A percentile compares a stretch with the other conserved stretches of the same genome.
Conservation (phyloP, 2,888 invertebrate genomes). For the Omphaloscelis lunosa region DNA sequence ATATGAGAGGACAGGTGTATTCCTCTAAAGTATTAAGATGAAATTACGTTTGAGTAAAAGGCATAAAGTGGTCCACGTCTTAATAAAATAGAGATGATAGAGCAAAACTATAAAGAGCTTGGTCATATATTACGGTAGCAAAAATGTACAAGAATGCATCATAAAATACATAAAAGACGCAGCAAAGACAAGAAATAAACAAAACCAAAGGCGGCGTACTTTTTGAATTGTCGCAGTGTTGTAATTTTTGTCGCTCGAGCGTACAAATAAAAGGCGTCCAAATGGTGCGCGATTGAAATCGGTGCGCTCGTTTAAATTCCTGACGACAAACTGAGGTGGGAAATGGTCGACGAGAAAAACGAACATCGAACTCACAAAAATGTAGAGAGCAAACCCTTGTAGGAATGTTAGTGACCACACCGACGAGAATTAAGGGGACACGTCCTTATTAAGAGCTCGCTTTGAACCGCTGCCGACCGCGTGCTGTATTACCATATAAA, state of each 20-base stretch:
- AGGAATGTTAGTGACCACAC: constrained; percentile 84
- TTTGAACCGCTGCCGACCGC: constrained; percentile 79
- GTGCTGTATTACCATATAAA: constrained; percentile 81
- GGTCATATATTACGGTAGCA: constrained; percentile 57
- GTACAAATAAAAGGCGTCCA: constrained; percentile 72
- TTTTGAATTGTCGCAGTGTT: constrained; percentile 73
- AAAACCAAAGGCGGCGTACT: constrained; percentile 65
- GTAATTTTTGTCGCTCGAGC: constrained; percentile 77
- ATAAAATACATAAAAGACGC: constrained; percentile 68
- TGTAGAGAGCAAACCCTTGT: constrained; percentile 87
- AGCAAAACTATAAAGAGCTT: constrained; percentile 32
- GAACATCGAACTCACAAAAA: constrained; percentile 81
- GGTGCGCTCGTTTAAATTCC: constrained; percentile 86
- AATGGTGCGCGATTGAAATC: constrained; percentile 79
- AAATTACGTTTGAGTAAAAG: constrained; percentile 18
- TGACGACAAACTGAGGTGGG: constrained; percentile 81
- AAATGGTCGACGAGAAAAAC: constrained; percentile 84
- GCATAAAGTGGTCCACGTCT: constrained; percentile 7
- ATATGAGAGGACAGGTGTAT: constrained; percentile 57
- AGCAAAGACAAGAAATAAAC: constrained; percentile 61
- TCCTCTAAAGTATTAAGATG: constrained; percentile 21
- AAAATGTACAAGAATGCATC: constrained; percentile 64
- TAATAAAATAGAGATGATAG: constrained; percentile 35
- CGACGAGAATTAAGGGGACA: constrained; percentile 81
- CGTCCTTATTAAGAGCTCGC: constrained; percentile 84